phyloP scores from a whole-genome alignment of 2,113 vertebrate species.

The Baryphthengus martii region DNA sequence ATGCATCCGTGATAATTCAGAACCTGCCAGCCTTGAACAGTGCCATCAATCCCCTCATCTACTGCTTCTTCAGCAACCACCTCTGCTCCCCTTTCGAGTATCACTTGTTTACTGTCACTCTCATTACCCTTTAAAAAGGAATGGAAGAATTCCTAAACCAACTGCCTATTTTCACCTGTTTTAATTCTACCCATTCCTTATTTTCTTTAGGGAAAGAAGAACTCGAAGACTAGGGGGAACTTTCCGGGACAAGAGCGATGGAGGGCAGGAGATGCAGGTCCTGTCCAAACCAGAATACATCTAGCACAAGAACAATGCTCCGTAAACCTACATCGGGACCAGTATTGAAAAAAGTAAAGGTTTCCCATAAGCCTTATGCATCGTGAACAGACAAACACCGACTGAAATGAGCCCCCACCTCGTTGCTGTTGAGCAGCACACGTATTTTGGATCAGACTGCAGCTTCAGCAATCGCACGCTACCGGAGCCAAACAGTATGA shows the following conservation, averaged over 20 bases:
- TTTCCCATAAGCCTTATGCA: neutral
- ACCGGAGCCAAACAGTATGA: rapidly evolving
- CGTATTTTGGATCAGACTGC: rapidly evolving
- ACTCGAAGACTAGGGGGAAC: slow-evolving; percentile 43
- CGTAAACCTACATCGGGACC: neutral
- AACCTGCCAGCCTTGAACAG: slow-evolving; percentile 79
- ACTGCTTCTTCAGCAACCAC: slow-evolving; percentile 72
- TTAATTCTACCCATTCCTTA: neutral
- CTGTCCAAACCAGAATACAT: slow-evolving; percentile 69
- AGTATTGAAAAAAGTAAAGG: neutral
- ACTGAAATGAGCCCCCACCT: neutral
- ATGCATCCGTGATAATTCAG: slow-evolving; percentile 77
- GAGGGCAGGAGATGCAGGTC: slow-evolving; percentile 68
- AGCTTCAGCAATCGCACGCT: neutral
- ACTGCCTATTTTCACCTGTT: neutral
- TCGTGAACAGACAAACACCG: rapidly evolving
- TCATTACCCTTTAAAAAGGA: neutral
- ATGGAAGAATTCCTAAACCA: neutral
- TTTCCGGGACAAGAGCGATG: slow-evolving; percentile 39
- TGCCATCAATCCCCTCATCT: slow-evolving; percentile 79
- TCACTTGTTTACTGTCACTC: neutral
- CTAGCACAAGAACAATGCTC: neutral
- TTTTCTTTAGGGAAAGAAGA: slow-evolving; percentile 66
- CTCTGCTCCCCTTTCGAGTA: slow-evolving; percentile 65
- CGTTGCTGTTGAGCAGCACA: neutral